A percentile compares a stretch with the other conserved stretches of the same genome.
Conservation (phyloP, 2,113 vertebrate genomes). For the Capreolus pygargus region DNA sequence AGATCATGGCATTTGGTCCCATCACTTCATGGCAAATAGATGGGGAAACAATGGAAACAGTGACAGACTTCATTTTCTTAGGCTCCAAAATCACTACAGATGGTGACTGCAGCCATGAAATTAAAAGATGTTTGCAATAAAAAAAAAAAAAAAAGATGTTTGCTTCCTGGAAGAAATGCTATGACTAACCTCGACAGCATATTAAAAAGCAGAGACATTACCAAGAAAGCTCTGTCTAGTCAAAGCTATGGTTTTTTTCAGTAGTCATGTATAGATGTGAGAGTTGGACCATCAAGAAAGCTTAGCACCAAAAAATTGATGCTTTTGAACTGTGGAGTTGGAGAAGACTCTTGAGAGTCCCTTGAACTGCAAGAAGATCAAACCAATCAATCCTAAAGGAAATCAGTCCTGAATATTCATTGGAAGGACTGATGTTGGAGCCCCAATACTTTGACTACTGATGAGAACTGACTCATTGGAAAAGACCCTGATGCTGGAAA, state of each 20-base stretch:
- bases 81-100: neutral
- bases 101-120: neutral
- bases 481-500: neutral
- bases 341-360: neutral
- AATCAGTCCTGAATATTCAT: neutral
- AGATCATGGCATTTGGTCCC: neutral
- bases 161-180: neutral
- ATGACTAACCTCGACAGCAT: neutral
- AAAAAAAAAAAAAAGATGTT: neutral
- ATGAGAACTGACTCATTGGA: neutral
- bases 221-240: neutral
- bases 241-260: neutral
- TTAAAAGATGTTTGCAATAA: neutral
- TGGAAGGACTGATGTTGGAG: neutral
- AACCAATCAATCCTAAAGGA: neutral
- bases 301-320: fast-evolving
- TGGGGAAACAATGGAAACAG: neutral
- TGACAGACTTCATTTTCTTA: neutral
- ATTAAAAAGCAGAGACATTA: neutral
- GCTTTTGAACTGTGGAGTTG: neutral
- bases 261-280: neutral
- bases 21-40: neutral
- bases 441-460: neutral
- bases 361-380: neutral
- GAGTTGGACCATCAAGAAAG: neutral